phyloP scores from a whole-genome alignment of 2,888 invertebrate species.

The Sepiola atlantica region DNA sequence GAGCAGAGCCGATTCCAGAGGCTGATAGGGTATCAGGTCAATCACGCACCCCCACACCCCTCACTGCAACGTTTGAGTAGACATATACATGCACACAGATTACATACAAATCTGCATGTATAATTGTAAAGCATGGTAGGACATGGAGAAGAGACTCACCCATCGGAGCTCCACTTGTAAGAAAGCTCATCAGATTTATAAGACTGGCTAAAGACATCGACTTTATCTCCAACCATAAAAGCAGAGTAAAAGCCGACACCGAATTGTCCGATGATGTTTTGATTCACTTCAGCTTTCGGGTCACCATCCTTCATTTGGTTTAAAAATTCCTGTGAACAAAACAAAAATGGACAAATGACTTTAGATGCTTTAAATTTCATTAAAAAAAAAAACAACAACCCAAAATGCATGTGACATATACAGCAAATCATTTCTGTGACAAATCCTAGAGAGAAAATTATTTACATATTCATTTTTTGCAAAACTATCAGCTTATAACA shows the following conservation, averaged over 20 bases:
- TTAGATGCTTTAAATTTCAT: background rate
- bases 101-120: background rate
- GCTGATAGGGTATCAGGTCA: background rate
- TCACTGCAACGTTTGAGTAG: background rate
- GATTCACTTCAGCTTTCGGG: conserved; percentile 58
- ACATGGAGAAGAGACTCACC: conserved; percentile 78
- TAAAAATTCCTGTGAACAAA: conserved; percentile 82
- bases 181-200: conserved; percentile 81
- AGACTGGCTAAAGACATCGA: conserved; percentile 89
- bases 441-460: no score
- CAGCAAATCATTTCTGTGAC: no score
- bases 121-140: background rate
- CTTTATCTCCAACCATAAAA: conserved; percentile 96
- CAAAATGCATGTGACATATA: no score
- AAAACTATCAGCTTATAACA: no score
- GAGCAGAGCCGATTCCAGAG: background rate
- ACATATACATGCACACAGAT: background rate
- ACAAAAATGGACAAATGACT: background rate
- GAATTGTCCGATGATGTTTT: conserved; percentile 83
- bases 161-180: conserved; percentile 92
- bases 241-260: conserved; percentile 98
- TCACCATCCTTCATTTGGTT: conserved; percentile 83
- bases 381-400: no score
- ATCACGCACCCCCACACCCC: no score
- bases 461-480: no score